These are phyloP conservation scores for Alviniconcha strummeri DNA, from an alignment of 2,888 invertebrate genomes.

Conservation along the genomic window DNA sequence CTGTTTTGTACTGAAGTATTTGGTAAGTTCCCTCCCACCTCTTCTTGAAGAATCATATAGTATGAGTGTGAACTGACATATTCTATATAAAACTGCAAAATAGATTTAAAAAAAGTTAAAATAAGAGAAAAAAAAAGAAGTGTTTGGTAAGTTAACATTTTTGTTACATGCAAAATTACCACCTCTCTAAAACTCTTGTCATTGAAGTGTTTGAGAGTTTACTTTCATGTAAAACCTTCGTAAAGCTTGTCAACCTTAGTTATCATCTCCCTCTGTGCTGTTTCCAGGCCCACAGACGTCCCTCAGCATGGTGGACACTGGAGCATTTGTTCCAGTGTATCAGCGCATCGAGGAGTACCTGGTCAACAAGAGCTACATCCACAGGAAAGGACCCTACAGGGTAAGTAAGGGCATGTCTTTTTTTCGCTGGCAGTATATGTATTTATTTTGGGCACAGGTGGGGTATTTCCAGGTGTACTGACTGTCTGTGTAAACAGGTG, in stretches of 20 bases:
- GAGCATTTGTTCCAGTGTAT: constrained; percentile 54
- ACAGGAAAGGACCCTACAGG: constrained; percentile 66
- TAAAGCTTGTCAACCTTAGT: too few relatives aligned
- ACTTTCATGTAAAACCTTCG: too few relatives aligned
- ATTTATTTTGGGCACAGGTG: too few relatives aligned
- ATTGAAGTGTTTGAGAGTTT: too few relatives aligned
- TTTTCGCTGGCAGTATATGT: too few relatives aligned
- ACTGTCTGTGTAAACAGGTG: too few relatives aligned
- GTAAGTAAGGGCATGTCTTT: constrained; percentile 39
- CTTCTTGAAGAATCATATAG: not conserved
- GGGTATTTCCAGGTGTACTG: too few relatives aligned
- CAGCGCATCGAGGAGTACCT: constrained; percentile 53
- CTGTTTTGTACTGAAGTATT: not conserved
- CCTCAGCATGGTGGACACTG: constrained; percentile 60
- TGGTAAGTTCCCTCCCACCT: not conserved
- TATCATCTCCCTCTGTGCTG: not conserved
- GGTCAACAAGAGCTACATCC: constrained; percentile 60
- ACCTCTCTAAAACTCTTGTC: too few relatives aligned
- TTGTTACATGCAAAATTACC: not conserved
- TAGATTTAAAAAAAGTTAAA: not conserved
- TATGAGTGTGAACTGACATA: not conserved
- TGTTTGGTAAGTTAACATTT: not conserved
- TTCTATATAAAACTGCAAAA: not conserved
- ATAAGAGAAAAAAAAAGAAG: not conserved
- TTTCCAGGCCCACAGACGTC: constrained; percentile 55